Conservation (phyloP, 2,888 invertebrate genomes). For the Ypsolopha sequella region DNA sequence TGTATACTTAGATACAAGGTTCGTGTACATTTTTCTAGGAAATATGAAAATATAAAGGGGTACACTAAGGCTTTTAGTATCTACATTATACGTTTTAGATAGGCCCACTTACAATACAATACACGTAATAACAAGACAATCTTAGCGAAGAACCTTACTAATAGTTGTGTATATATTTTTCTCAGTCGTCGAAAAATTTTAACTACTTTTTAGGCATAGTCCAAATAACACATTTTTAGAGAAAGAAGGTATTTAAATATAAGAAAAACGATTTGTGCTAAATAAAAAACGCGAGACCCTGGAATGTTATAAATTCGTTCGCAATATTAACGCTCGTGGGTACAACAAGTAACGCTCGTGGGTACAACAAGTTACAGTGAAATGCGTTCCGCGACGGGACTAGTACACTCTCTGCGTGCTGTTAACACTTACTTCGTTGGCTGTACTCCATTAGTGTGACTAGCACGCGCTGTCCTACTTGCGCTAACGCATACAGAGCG, state of each 20-base stretch:
- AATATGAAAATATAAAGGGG: constrained; percentile 1
- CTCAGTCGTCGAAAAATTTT: constrained; percentile 40
- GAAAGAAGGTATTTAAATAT: constrained; percentile 9
- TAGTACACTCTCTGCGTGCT: constrained; percentile 47
- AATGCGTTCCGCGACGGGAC: constrained; percentile 63
- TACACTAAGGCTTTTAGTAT: not conserved
- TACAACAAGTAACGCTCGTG: constrained; percentile 43
- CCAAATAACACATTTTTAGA: constrained; percentile 15
- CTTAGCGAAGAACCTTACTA: constrained; percentile 22
- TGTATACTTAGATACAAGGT: not conserved
- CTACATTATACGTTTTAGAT: not conserved
- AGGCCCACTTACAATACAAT: not conserved
- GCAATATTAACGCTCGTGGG: constrained; percentile 42
- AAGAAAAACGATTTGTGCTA: constrained; percentile 31
- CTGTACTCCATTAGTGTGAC: too few relatives aligned
- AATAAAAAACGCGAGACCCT: constrained; percentile 36
- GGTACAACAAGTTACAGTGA: constrained; percentile 46
- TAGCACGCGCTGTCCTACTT: too few relatives aligned
- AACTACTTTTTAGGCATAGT: constrained; percentile 28
- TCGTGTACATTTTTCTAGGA: not conserved
- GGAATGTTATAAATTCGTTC: constrained; percentile 62
- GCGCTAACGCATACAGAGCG: too few relatives aligned
- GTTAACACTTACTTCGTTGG: constrained; percentile 11
- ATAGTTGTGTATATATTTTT: constrained; percentile 22
- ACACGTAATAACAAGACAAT: constrained; percentile 17